Evolutionary conservation across 1,140 invertebrate genomes (phyloP).

Genomic region (Orius insidiosus): DNA sequence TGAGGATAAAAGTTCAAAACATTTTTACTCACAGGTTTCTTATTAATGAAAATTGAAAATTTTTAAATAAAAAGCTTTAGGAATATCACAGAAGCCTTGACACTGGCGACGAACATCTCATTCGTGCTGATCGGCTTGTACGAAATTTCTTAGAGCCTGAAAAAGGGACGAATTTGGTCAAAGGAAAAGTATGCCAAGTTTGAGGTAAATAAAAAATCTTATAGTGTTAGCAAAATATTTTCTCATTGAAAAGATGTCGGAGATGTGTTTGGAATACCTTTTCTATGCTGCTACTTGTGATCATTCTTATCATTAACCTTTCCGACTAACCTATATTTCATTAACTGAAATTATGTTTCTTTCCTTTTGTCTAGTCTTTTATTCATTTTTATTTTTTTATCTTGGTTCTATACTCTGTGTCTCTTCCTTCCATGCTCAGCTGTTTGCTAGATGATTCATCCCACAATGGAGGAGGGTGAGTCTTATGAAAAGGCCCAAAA

Average conservation of each 20-base stretch:
- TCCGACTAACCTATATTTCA: neutral
- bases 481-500: conserved; percentile 21
- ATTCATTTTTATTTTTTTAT: conserved; percentile 7
- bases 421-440: conserved; percentile 45
- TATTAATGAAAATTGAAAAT: conserved; percentile 14
- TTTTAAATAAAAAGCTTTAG: conserved; percentile 26
- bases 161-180: conserved; percentile 50
- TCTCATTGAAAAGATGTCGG: neutral
- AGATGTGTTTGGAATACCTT: neutral
- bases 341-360: conserved; percentile 1
- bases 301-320: conserved; percentile 1
- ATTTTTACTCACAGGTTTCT: conserved; percentile 33
- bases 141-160: conserved; percentile 36
- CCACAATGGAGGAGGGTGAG: conserved; percentile 57
- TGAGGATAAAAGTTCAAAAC: conserved; percentile 44
- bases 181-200: conserved; percentile 88
- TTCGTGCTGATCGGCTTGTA: conserved; percentile 43
- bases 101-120: conserved; percentile 48
- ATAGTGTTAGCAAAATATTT: neutral
- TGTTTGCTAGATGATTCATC: conserved; percentile 67
- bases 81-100: conserved; percentile 63
- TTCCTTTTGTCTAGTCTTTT: conserved; percentile 5
- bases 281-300: conserved; percentile 1
- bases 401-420: conserved; percentile 17
- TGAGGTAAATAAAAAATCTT: conserved; percentile 43